Evolutionary conservation across 2,888 invertebrate genomes (phyloP).

Genomic region (Meteorus colon): DNA sequence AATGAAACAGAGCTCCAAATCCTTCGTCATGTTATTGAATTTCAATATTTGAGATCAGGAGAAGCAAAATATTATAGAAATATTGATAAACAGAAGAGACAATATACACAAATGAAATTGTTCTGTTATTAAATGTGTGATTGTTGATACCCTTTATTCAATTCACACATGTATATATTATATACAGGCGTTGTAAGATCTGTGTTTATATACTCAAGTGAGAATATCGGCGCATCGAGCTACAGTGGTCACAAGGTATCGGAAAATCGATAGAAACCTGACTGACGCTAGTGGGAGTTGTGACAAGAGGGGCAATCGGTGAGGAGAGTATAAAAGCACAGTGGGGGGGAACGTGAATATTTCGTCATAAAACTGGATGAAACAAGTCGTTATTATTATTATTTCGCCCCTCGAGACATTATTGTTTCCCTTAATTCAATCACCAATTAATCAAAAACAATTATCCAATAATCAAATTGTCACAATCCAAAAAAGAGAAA

Average conservation of each 20-base stretch:
- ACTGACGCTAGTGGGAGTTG: slow-evolving; percentile 62
- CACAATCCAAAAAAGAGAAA: neutral
- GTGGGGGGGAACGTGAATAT: slow-evolving; percentile 36
- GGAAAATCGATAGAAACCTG: slow-evolving; percentile 71
- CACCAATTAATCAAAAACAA: neutral
- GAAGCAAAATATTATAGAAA: neutral
- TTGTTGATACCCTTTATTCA: neutral
- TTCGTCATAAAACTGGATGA: slow-evolving; percentile 30
- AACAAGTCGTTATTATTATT: neutral
- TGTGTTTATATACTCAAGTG: slow-evolving; percentile 57
- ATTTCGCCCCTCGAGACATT: slow-evolving; percentile 10
- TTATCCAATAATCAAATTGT: neutral
- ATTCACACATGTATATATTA: slow-evolving; percentile 33
- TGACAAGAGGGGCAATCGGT: slow-evolving; percentile 47
- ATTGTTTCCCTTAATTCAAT: neutral
- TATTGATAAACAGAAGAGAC: neutral
- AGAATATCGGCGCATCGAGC: slow-evolving; percentile 67
- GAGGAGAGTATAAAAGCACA: slow-evolving; percentile 34
- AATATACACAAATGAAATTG: neutral
- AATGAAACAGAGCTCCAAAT: neutral
- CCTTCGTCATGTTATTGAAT: neutral
- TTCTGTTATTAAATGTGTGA: neutral
- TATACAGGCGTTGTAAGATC: slow-evolving; percentile 58
- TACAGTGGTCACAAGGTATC: slow-evolving; percentile 70
- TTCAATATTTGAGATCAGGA: neutral